These are phyloP conservation scores for Hofmannophila pseudospretella DNA, from an alignment of 2,888 invertebrate species.

Conservation along the genomic window DNA sequence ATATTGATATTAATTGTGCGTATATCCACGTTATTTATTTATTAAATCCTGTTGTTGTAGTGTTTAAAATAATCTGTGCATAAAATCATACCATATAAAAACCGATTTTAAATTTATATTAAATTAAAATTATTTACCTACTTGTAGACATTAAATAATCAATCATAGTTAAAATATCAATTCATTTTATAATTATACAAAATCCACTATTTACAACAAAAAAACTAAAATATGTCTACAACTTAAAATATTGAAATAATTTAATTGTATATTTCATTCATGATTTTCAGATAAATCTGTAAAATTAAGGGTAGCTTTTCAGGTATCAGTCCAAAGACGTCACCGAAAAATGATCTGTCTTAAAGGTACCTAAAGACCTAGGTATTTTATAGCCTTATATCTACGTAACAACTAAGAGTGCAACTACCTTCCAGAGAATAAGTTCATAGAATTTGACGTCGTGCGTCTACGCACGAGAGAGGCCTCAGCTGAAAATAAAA, in stretches of 20 bases:
- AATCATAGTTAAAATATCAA: conserved; percentile 9
- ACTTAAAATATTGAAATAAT: conserved; percentile 8
- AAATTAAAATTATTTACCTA: not conserved
- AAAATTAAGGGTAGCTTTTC: not conserved
- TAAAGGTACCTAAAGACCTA: not conserved
- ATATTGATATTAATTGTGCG: conserved; percentile 27
- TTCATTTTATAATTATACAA: conserved; percentile 8
- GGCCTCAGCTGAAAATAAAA: conserved; percentile 81
- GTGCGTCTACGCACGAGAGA: conserved; percentile 84
- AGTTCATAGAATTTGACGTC: conserved; percentile 84
- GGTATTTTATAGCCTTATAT: conserved; percentile 10
- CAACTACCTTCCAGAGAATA: conserved; percentile 86
- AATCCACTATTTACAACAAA: conserved; percentile 17
- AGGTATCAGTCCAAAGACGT: not conserved
- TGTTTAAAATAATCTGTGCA: no score
- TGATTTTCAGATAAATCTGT: conserved; percentile 2
- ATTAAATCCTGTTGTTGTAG: no score
- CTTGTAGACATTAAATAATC: conserved; percentile 5
- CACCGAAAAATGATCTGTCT: not conserved
- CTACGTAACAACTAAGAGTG: conserved; percentile 20
- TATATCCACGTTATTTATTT: conserved; percentile 15
- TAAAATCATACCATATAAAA: no score
- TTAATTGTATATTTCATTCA: conserved; percentile 12
- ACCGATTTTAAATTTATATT: not conserved
- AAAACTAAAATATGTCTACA: conserved; percentile 10